Conservation (phyloP, 2,888 invertebrate genomes). For the Arenicola marina region DNA sequence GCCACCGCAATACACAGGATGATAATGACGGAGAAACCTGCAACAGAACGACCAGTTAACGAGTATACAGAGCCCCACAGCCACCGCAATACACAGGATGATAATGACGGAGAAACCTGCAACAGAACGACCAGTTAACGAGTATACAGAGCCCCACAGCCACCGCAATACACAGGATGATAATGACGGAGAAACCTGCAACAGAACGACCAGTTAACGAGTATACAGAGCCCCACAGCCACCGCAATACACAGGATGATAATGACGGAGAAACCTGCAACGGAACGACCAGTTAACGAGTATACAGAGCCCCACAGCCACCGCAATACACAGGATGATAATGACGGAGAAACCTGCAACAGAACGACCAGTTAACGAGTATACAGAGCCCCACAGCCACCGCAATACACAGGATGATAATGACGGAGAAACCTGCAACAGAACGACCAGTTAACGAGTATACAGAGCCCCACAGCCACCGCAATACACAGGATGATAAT, state of each 20-base stretch:
- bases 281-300: not conserved
- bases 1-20: slow-evolving; percentile 29
- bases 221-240: slow-evolving; percentile 28
- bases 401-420: slow-evolving; percentile 30
- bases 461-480: slow-evolving; percentile 25
- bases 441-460: no score
- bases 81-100: slow-evolving; percentile 28
- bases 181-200: slow-evolving; percentile 23
- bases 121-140: not conserved
- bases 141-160: slow-evolving; percentile 29
- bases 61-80: slow-evolving; percentile 30
- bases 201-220: not conserved
- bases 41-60: not conserved
- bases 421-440: slow-evolving; percentile 21
- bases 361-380: no score
- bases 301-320: slow-evolving; percentile 29
- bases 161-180: slow-evolving; percentile 29
- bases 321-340: slow-evolving; percentile 29
- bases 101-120: slow-evolving; percentile 26
- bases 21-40: slow-evolving; percentile 26
- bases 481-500: slow-evolving; percentile 30
- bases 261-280: slow-evolving; percentile 22
- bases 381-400: slow-evolving; percentile 28
- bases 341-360: slow-evolving; percentile 22
- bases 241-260: slow-evolving; percentile 31